phyloP scores from a whole-genome alignment of 2,888 invertebrate species.

The Allolobophora icterica region DNA sequence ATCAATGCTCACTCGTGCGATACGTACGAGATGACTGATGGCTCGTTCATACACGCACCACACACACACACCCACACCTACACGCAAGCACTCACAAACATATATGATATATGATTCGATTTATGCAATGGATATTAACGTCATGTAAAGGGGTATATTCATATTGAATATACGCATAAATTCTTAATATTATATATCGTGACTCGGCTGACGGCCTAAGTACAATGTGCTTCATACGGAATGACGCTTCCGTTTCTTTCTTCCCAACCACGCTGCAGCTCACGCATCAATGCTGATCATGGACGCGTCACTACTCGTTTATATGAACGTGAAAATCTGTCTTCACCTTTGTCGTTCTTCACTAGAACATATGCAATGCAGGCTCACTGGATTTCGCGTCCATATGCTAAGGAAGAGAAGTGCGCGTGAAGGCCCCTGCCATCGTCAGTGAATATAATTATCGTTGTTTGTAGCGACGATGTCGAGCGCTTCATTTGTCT shows the following conservation, averaged over 20 bases:
- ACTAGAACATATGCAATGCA: background rate
- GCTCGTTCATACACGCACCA: background rate
- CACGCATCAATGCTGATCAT: background rate
- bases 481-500: background rate
- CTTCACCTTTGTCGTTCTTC: background rate
- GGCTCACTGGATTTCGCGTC: background rate
- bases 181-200: too few species aligned
- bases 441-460: background rate
- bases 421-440: background rate
- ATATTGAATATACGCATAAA: too few species aligned
- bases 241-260: background rate
- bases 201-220: too few species aligned
- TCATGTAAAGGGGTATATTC: too few species aligned
- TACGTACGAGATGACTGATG: background rate
- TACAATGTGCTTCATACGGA: background rate
- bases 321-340: background rate
- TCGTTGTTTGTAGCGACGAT: background rate
- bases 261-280: background rate
- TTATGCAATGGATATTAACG: too few species aligned
- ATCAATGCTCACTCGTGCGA: slow-evolving; percentile 11
- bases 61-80: background rate
- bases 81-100: too few species aligned
- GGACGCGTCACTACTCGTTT: background rate
- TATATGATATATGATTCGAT: too few species aligned
- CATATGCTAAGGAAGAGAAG: background rate